phyloP scores from a whole-genome alignment of 1,140 invertebrate genomes.

The Mycetomoellerius zeteki region DNA sequence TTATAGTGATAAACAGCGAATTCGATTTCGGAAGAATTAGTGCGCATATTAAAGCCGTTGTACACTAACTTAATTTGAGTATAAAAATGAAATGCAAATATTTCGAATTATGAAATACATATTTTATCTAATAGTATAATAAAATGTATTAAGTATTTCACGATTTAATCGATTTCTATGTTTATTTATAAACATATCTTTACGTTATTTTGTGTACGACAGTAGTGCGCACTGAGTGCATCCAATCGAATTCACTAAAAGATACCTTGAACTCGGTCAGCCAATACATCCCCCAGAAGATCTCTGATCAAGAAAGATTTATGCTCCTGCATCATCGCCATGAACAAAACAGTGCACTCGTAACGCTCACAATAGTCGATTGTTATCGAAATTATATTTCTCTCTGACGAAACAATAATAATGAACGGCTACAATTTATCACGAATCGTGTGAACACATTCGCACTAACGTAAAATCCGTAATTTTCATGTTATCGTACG shows the following conservation, averaged over 20 bases:
- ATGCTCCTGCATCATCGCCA: conserved; percentile 89
- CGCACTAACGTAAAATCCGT: neutral
- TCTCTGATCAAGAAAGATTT: conserved; percentile 93
- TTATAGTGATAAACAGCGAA: neutral
- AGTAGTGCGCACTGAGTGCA: too few relatives aligned
- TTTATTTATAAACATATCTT: too few relatives aligned
- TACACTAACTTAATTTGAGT: too few relatives aligned
- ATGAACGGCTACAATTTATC: neutral
- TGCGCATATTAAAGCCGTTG: too few relatives aligned
- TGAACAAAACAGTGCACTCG: neutral
- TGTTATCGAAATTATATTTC: neutral
- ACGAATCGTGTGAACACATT: conserved; percentile 27
- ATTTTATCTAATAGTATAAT: too few relatives aligned
- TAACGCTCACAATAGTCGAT: neutral
- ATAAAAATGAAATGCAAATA: too few relatives aligned
- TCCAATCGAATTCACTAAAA: too few relatives aligned
- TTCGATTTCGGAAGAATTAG: too few relatives aligned
- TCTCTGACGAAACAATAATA: conserved; percentile 1
- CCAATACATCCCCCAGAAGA: conserved; percentile 91
- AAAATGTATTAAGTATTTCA: too few relatives aligned
- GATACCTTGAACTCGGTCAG: conserved; percentile 86
- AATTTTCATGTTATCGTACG: conserved; percentile 71
- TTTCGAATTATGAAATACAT: too few relatives aligned
- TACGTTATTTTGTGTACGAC: too few relatives aligned
- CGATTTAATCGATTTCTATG: too few relatives aligned